phyloP scores from a whole-genome alignment of 2,888 invertebrate species.

The Drosophila antonietae region DNA sequence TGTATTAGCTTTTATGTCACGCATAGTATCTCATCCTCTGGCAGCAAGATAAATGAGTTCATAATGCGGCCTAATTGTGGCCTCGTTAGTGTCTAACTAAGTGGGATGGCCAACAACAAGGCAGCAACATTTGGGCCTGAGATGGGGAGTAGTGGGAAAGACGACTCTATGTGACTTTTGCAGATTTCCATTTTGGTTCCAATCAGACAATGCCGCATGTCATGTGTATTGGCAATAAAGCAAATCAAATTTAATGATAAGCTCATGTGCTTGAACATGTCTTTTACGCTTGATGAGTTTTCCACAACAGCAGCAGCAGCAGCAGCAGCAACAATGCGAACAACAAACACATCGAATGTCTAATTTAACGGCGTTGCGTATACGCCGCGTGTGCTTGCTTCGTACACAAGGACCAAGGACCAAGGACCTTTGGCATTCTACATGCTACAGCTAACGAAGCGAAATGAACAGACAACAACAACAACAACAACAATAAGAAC shows the following conservation, averaged over 20 bases:
- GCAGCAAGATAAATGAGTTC: conserved; percentile 65
- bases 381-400: conserved; percentile 41
- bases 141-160: not conserved
- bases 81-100: conserved; percentile 60
- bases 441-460: conserved; percentile 66
- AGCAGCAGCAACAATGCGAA: conserved; percentile 34
- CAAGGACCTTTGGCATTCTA: conserved; percentile 52
- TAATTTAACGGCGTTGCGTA: conserved; percentile 67
- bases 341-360: conserved; percentile 58
- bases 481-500: conserved; percentile 13
- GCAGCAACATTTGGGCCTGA: not conserved
- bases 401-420: conserved; percentile 30
- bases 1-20: conserved; percentile 22
- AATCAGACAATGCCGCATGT: conserved; percentile 33
- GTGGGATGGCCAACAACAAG: conserved; percentile 41
- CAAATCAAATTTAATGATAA: conserved; percentile 78
- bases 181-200: conserved; percentile 39
- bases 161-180: conserved; percentile 46
- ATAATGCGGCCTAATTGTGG: conserved; percentile 71
- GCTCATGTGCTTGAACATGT: conserved; percentile 67
- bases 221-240: conserved; percentile 58
- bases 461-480: conserved; percentile 49
- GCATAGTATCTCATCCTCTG: not conserved
- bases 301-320: conserved; percentile 16
- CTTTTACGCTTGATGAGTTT: conserved; percentile 66